Evolutionary conservation across 2,797 vertebrate genomes (phyloP), one percentile per base, ranked within the genome.

Genomic region (Mus spretus): DNA sequence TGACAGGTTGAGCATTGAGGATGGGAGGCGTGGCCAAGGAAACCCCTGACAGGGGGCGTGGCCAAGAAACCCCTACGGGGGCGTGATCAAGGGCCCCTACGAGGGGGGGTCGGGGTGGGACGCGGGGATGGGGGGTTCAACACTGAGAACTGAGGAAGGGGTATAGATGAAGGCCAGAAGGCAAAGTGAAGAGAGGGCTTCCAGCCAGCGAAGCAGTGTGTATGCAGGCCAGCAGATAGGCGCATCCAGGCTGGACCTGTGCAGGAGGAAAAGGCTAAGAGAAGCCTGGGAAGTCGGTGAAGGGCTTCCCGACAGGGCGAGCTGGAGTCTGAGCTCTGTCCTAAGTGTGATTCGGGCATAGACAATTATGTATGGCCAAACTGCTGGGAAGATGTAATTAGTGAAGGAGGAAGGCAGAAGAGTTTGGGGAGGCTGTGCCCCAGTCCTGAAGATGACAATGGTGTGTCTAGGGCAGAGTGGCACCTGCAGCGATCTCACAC

Each of bases 221-320:
- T 15, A 84, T 72, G 14, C 50, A 96, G 90, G 70, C 80, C 28
- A 3, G 0, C 47, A 63, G 78, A 55, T 0, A 63, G 83, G 75
- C 1, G 0, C 8, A 19, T 19, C 59, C 47, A 5, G 22, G 65
- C 15, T 2, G 28, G 47, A n/a, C 3, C 7, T n/a, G 2, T 0
- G 53, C 4, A 28, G 77, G 20, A 82, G 80, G 47, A 7, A 10
- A 82, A 47, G 72, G 37, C 79, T 57, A 40, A 40, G 13, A 57
- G 26, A 19, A n/a, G 28, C 12, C 28, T 6, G 14, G 47, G 75
- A 40, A 1, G 2, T 1, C 0, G 17, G 22, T 11, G 5, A 78
- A 11, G 72, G 93, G 44, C 72, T 79, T 88, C 87, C 87, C 20
- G 9, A 22, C 17, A 40, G 79, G 75, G 14, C 1, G 34, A 77